Evolutionary conservation across 1,140 invertebrate species (phyloP).

Genomic region (Leucophenga varia): DNA sequence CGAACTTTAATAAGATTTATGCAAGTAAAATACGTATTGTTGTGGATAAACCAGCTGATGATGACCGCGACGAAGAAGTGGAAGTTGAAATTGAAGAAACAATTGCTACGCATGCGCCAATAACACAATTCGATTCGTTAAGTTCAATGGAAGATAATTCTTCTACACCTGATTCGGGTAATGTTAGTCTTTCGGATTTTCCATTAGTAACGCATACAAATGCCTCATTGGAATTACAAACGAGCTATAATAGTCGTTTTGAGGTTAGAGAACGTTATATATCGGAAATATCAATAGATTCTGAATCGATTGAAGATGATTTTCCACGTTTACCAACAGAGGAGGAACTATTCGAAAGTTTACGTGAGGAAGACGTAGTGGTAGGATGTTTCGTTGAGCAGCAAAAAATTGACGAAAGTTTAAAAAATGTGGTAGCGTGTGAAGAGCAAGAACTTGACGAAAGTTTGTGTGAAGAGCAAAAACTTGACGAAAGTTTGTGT

Average conservation of each 20-base stretch:
- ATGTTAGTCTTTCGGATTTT: constrained; percentile 48
- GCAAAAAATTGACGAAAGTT: constrained; percentile 12
- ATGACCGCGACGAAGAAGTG: neutral
- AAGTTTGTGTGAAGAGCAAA: neutral
- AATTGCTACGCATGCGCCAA: neutral
- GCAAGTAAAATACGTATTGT: constrained; percentile 44
- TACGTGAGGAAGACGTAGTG: constrained; percentile 27
- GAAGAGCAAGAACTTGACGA: neutral
- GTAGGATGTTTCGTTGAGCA: neutral
- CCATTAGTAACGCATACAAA: constrained; percentile 31
- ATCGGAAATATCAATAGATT: constrained; percentile 35
- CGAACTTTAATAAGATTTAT: constrained; percentile 49
- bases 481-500: constrained; percentile 1
- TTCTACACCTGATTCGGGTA: constrained; percentile 51
- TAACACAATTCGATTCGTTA: constrained; percentile 40
- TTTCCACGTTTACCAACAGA: constrained; percentile 44
- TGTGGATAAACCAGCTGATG: constrained; percentile 20
- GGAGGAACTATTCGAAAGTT: constrained; percentile 37
- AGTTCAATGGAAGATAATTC: constrained; percentile 48
- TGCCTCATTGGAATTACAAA: constrained; percentile 34
- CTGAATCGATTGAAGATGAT: constrained; percentile 15
- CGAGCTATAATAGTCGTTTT: constrained; percentile 39
- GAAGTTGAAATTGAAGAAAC: neutral
- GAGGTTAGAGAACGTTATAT: constrained; percentile 40
- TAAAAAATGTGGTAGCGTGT: neutral